Base-by-base conservation (phyloP, 2,113 vertebrate species). In the Columba livia region DNA sequence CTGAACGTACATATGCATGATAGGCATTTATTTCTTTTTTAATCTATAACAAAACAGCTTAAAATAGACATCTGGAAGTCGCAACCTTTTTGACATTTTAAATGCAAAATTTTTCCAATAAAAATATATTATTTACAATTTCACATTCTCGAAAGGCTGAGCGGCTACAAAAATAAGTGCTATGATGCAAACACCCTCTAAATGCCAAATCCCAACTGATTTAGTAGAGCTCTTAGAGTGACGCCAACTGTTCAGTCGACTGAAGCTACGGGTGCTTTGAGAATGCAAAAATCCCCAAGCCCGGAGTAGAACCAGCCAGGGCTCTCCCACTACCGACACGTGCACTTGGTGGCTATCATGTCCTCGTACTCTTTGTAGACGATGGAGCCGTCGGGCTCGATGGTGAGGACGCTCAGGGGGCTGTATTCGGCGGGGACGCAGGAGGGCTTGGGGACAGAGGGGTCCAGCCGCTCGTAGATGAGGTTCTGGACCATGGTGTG, bases 401-500 rank as follows among this genome's bases (percentile, higher is more conserved):
- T 96, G 75, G 98, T 98, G 72, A 99, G 97, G 65, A 99, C 99
- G 17, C 99, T 99, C 75, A 99, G 90, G 0, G 99, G 99, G 86
- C 97, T 98, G 89, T 99, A 99, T 11, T 98, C 98, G 1, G 99
- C 99, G 1, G 99, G 99, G 5, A 99, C 98, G 3, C 99, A 99
- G 1, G 99, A 99, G 7, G 99, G 99, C 75, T 96, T 85, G 0
- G 99, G 99, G 25, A 99, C 98, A 0, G 99, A 97, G 2, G 98
- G 93, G 94, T 99, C 99, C 6, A 99, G 97, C 72, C 98, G 99
- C 98, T 99, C 99, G 0, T 98, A 98, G 85, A 99, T 99, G 73
- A 99, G 98, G 85, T 98, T 99, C 96, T 99, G 99, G n/a, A 99
- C 98, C 98, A 99, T 97, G 5, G 99, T 98, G 94, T 99, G 99